phyloP scores from a whole-genome alignment of 35 echinoderm and acorn worm genomes.

The Apostichopus japonicus region DNA sequence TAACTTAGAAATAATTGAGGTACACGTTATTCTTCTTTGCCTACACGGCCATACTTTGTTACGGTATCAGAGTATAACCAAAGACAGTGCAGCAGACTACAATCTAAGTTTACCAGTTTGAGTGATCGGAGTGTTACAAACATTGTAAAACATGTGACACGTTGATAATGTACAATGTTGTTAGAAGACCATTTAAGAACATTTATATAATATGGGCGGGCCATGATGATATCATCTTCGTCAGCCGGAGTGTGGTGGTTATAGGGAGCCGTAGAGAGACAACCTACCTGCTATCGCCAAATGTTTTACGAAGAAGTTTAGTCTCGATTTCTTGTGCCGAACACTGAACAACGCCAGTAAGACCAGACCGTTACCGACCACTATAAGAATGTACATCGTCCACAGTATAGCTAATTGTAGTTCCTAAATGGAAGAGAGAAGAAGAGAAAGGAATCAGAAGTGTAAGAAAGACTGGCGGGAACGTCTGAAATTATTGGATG shows the following conservation, averaged over 20 bases:
- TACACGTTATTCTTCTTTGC: too few species aligned
- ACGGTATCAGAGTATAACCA: too few species aligned
- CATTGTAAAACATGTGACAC: too few species aligned
- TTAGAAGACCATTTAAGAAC: not conserved
- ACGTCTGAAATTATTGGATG: too few species aligned
- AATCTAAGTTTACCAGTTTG: too few species aligned
- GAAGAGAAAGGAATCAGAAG: too few species aligned
- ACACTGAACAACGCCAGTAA: conserved; percentile 72
- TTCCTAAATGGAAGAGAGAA: conserved; percentile 38
- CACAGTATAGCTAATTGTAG: conserved; percentile 77
- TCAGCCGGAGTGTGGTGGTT: not conserved
- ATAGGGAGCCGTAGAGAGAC: not conserved
- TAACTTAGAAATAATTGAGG: too few species aligned
- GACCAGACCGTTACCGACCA: conserved; percentile 81
- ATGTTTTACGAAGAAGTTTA: conserved; percentile 95
- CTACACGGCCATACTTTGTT: too few species aligned
- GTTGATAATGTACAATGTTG: not conserved
- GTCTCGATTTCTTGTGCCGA: conserved; percentile 89
- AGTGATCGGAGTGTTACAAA: too few species aligned
- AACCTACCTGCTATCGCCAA: conserved; percentile 84
- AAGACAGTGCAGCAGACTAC: too few species aligned
- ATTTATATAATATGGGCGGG: not conserved
- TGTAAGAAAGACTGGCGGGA: too few species aligned
- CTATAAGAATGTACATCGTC: conserved; percentile 69
- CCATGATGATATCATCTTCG: not conserved